These are phyloP conservation scores for Pristionchus exspectatus DNA, from an alignment of 2,888 invertebrate species.

Conservation along the genomic window DNA sequence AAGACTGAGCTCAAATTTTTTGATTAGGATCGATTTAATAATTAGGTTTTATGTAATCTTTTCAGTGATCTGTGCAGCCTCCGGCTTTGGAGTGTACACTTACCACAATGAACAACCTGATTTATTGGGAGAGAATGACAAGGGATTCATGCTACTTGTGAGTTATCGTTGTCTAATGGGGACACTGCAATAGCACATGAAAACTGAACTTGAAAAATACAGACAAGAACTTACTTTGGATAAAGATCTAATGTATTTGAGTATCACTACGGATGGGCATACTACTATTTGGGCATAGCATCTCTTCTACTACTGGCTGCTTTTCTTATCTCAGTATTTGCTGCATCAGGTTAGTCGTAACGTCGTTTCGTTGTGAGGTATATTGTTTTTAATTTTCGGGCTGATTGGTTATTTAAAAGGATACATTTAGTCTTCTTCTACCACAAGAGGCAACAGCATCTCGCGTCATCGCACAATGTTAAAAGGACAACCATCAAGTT, in stretches of 20 bases:
- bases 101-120: conserved; percentile 69
- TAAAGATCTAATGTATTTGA: conserved; percentile 54
- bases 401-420: not conserved
- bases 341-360: conserved; percentile 27
- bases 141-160: conserved; percentile 60
- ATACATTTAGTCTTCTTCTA: conserved; percentile 54
- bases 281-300: conserved; percentile 63
- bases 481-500: conserved; percentile 53
- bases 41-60: not conserved
- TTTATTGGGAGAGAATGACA: conserved; percentile 64
- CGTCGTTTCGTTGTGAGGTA: not conserved
- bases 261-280: conserved; percentile 71
- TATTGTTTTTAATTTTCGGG: not conserved
- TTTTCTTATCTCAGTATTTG: conserved; percentile 58
- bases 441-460: conserved; percentile 48
- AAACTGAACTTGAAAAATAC: not conserved
- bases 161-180: not conserved
- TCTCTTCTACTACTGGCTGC: conserved; percentile 60
- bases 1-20: too few relatives aligned
- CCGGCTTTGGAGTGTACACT: conserved; percentile 67
- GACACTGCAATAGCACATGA: not conserved
- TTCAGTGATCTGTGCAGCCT: conserved; percentile 62
- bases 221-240: not conserved
- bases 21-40: not conserved
- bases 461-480: not conserved